phyloP scores from a whole-genome alignment of 2,797 vertebrate genomes.

The Toxotes lorentzi region DNA sequence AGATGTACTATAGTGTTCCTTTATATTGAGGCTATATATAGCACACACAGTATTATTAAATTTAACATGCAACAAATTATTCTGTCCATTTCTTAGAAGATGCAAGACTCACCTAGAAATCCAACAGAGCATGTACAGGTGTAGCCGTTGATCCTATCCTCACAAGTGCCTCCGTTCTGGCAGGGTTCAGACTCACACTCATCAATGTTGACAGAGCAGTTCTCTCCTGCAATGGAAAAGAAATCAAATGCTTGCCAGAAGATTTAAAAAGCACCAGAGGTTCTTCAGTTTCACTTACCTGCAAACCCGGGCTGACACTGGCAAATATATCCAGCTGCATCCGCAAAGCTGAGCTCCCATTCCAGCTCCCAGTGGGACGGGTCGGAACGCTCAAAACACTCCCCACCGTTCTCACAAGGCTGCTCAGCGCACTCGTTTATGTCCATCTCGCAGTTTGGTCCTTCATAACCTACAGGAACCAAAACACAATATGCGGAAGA shows the following conservation, averaged over 20 bases:
- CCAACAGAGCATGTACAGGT: constrained; percentile 87
- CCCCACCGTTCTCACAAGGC: constrained; percentile 89
- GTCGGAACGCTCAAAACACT: constrained; percentile 90
- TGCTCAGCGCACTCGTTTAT: constrained; percentile 87
- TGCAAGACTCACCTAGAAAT: constrained; percentile 86
- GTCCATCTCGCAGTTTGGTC: constrained; percentile 90
- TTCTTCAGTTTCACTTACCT: constrained; percentile 80
- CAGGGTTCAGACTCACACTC: constrained; percentile 93
- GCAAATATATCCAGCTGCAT: constrained; percentile 91
- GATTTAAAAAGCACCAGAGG: not conserved
- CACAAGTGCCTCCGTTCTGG: constrained; percentile 87
- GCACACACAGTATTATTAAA: not conserved
- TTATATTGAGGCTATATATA: not conserved
- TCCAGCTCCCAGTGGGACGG: constrained; percentile 85
- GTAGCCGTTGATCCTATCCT: constrained; percentile 88
- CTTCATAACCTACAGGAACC: constrained; percentile 87
- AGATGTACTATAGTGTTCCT: not conserved
- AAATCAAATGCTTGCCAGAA: not conserved
- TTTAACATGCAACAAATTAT: not conserved
- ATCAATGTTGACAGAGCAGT: constrained; percentile 88
- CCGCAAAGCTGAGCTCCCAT: constrained; percentile 85
- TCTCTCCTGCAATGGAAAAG: constrained; percentile 84
- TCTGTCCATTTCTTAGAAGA: not conserved
- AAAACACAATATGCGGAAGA: not conserved
- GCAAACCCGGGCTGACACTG: constrained; percentile 90